phyloP scores from a whole-genome alignment of 2,113 vertebrate species.

The Rhabdornis inornatus region DNA sequence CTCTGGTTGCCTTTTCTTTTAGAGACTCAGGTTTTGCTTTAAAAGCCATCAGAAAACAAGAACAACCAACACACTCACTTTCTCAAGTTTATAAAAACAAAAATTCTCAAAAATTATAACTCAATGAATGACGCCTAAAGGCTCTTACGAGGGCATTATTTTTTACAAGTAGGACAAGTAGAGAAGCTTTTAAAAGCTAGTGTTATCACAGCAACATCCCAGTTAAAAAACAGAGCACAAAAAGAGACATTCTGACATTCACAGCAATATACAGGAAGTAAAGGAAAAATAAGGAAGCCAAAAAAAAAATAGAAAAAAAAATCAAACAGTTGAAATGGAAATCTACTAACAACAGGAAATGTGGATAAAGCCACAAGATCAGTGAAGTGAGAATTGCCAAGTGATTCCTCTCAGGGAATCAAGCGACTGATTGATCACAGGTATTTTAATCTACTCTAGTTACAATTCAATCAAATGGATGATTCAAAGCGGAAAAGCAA shows the following conservation, averaged over 20 bases:
- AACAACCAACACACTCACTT: background rate
- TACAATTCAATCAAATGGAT: constrained; percentile 30
- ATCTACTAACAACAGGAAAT: background rate
- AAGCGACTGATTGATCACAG: background rate
- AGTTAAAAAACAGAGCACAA: background rate
- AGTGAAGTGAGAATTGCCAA: background rate
- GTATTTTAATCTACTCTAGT: constrained; percentile 13
- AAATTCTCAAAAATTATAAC: background rate
- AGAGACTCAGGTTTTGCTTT: background rate
- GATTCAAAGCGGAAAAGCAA: constrained; percentile 36
- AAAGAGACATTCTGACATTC: background rate
- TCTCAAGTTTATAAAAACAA: background rate
- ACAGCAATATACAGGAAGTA: background rate
- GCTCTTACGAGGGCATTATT: background rate
- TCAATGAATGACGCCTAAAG: background rate
- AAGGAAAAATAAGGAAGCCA: background rate
- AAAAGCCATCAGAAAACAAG: background rate
- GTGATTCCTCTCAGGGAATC: background rate
- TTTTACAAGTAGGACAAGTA: background rate
- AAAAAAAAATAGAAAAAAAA: background rate
- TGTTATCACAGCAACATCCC: background rate
- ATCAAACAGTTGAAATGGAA: background rate
- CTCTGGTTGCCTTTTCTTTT: background rate
- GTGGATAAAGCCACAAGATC: background rate
- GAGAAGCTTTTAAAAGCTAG: background rate